A percentile compares a stretch with the other conserved stretches of the same genome.
Conservation (phyloP, 2,888 invertebrate genomes). For the Diploptera punctata region DNA sequence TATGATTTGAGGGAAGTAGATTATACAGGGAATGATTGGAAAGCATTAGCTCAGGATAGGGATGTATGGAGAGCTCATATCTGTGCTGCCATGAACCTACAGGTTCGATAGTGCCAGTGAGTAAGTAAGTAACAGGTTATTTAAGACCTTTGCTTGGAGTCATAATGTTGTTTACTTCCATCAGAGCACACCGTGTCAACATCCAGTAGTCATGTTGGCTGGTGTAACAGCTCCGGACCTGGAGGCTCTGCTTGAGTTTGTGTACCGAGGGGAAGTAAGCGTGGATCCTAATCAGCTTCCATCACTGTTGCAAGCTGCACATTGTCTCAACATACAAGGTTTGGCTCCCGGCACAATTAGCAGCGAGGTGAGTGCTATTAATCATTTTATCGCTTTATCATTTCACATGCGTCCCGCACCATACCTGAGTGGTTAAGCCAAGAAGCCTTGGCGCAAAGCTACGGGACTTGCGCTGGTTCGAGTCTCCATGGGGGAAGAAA, state of each 20-base stretch:
- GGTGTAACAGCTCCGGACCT: slow-evolving; percentile 67
- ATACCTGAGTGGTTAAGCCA: too few species aligned
- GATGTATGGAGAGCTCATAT: too few species aligned
- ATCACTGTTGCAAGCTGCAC: slow-evolving; percentile 66
- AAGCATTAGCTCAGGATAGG: too few species aligned
- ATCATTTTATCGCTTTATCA: too few species aligned
- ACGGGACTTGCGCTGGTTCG: too few species aligned
- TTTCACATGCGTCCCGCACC: not conserved
- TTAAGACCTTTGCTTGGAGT: not conserved
- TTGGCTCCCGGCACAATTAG: slow-evolving; percentile 59
- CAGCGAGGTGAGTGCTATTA: slow-evolving; percentile 54
- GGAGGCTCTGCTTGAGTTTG: slow-evolving; percentile 67
- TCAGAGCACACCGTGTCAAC: slow-evolving; percentile 66
- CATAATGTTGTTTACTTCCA: not conserved
- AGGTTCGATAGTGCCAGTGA: too few species aligned
- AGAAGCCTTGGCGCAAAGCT: too few species aligned
- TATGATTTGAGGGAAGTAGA: too few species aligned
- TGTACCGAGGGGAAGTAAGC: slow-evolving; percentile 68
- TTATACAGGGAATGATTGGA: too few species aligned
- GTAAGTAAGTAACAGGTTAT: too few species aligned
- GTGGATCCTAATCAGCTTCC: slow-evolving; percentile 67
- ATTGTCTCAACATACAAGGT: slow-evolving; percentile 67
- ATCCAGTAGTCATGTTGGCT: slow-evolving; percentile 69
- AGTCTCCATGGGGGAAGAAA: too few species aligned
- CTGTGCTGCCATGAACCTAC: too few species aligned